These are phyloP conservation scores for Drosophila kanekoi DNA, from an alignment of 2,888 invertebrate genomes.

Conservation along the genomic window DNA sequence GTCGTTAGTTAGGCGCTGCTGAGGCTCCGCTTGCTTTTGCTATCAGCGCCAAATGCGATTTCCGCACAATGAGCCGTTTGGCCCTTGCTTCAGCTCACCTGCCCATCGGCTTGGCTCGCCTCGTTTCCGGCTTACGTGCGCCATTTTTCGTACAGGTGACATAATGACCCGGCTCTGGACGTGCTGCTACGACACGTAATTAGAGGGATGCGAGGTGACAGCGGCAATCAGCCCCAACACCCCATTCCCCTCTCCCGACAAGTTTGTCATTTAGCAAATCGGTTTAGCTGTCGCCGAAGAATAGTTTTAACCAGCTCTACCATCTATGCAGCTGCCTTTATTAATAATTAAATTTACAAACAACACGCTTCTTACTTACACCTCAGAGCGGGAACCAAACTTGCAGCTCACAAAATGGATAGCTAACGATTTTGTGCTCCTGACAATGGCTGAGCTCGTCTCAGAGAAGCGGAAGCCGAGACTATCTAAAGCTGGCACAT, in stretches of 20 bases:
- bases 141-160: slow-evolving; percentile 77
- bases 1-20: slow-evolving; percentile 72
- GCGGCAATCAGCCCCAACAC: background rate
- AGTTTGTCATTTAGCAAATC: slow-evolving; percentile 76
- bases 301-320: slow-evolving; percentile 3
- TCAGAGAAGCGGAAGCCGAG: slow-evolving; percentile 13
- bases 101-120: slow-evolving; percentile 22
- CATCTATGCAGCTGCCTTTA: slow-evolving; percentile 30
- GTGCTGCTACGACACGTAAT: slow-evolving; percentile 60
- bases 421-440: background rate
- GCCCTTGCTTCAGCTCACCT: slow-evolving; percentile 1
- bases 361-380: slow-evolving; percentile 52
- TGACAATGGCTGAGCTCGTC: background rate
- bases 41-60: slow-evolving; percentile 76
- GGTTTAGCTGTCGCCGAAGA: slow-evolving; percentile 60
- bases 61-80: slow-evolving; percentile 68
- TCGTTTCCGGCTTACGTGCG: slow-evolving; percentile 76
- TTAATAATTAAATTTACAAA: slow-evolving; percentile 70
- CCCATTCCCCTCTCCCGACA: slow-evolving; percentile 22
- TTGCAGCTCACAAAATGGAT: background rate
- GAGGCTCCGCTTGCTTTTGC: slow-evolving; percentile 16
- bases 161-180: slow-evolving; percentile 70
- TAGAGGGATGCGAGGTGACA: slow-evolving; percentile 45
- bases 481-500: slow-evolving; percentile 29
- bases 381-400: slow-evolving; percentile 27